Evolutionary conservation across 1,140 invertebrate genomes (phyloP).

Genomic region (Hylyphantes graminicola): DNA sequence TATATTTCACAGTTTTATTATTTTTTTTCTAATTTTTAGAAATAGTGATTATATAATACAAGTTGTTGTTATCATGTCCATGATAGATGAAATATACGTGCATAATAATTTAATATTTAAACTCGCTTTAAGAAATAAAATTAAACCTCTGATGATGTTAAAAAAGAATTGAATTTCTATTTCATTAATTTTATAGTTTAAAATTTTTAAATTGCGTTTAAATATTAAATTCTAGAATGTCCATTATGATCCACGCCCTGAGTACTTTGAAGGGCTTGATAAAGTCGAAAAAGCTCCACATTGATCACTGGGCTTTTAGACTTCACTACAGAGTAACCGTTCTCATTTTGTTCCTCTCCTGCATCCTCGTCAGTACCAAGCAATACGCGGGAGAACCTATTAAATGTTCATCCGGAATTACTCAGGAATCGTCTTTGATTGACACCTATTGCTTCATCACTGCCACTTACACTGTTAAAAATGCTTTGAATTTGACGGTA

Average conservation of each 20-base stretch:
- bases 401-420: slow-evolving; percentile 92
- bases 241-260: slow-evolving; percentile 85
- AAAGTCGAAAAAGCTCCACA: slow-evolving; percentile 78
- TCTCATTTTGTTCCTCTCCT: slow-evolving; percentile 89
- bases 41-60: too few relatives aligned
- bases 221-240: slow-evolving; percentile 9
- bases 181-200: too few relatives aligned
- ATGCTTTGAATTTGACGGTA: slow-evolving; percentile 42
- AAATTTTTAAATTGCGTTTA: too few relatives aligned
- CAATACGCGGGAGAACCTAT: slow-evolving; percentile 83
- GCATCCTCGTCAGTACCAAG: slow-evolving; percentile 83
- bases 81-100: too few relatives aligned
- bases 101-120: too few relatives aligned
- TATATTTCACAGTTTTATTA: too few relatives aligned
- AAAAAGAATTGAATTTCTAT: too few relatives aligned
- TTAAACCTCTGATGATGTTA: too few relatives aligned
- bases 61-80: too few relatives aligned
- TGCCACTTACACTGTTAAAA: slow-evolving; percentile 74
- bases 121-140: too few relatives aligned
- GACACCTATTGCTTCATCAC: slow-evolving; percentile 95
- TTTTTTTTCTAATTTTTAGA: too few relatives aligned
- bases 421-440: slow-evolving; percentile 82
- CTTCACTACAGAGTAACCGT: slow-evolving; percentile 94
- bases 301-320: slow-evolving; percentile 93
- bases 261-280: slow-evolving; percentile 89